These are phyloP conservation scores for Chloroceryle aenea DNA, from an alignment of 2,113 vertebrate genomes.

Conservation along the genomic window DNA sequence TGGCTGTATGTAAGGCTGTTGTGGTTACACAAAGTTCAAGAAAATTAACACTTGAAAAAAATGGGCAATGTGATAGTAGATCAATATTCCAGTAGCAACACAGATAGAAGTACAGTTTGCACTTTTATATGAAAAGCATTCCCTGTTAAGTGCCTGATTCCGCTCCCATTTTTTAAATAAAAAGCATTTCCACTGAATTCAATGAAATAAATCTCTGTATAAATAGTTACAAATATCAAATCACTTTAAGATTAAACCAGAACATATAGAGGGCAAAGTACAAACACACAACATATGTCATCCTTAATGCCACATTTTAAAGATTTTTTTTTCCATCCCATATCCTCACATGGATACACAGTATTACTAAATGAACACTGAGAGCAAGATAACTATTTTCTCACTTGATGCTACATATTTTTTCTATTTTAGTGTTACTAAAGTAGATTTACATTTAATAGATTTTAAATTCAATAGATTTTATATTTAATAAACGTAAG, in stretches of 20 bases:
- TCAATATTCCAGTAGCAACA: neutral
- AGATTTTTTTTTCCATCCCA: neutral
- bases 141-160: neutral
- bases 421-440: neutral
- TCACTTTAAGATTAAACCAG: neutral
- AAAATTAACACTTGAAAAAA: neutral
- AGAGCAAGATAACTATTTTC: neutral
- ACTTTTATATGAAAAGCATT: neutral
- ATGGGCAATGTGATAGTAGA: neutral
- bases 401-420: neutral
- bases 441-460: neutral
- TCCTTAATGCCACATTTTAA: neutral
- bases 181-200: neutral
- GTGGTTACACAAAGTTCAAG: neutral
- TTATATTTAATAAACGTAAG: neutral
- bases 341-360: neutral
- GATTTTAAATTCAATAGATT: neutral
- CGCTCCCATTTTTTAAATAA: neutral
- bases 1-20: neutral
- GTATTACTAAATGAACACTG: neutral
- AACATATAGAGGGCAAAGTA: neutral
- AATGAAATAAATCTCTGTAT: neutral
- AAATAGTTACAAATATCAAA: neutral
- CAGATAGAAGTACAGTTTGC: neutral
- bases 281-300: neutral